Conservation (phyloP, 1,140 invertebrate species). For the Centruroides vittatus region DNA sequence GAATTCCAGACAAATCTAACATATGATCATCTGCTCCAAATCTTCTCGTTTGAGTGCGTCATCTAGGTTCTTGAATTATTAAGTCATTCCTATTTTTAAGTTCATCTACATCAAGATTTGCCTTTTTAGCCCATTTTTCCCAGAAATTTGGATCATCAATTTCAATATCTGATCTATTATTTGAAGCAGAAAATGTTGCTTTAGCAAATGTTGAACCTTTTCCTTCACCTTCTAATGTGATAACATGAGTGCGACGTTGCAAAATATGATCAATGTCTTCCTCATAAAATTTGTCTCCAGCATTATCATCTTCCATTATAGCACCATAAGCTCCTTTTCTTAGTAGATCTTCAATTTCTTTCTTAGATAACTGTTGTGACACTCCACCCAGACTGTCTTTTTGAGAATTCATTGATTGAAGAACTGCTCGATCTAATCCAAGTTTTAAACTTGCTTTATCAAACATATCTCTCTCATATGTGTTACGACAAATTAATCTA, state of each 20-base stretch:
- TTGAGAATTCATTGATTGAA: slow-evolving; percentile 92
- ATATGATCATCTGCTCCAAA: slow-evolving; percentile 83
- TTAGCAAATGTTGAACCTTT: slow-evolving; percentile 96
- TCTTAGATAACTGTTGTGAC: slow-evolving; percentile 67
- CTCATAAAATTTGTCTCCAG: slow-evolving; percentile 98
- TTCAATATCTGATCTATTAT: slow-evolving; percentile 90
- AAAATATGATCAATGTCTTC: slow-evolving; percentile 99
- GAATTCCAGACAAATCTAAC: slow-evolving; percentile 74
- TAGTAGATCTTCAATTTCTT: slow-evolving; percentile 96
- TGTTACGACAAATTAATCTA: slow-evolving; percentile 88
- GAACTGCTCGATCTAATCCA: slow-evolving; percentile 93
- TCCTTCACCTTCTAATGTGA: slow-evolving; percentile 93
- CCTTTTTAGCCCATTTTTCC: slow-evolving; percentile 99
- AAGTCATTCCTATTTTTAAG: slow-evolving; percentile 66
- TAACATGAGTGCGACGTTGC: slow-evolving; percentile 83
- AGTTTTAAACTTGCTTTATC: slow-evolving; percentile 96
- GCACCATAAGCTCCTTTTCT: slow-evolving; percentile 93
- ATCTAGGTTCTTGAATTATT: slow-evolving; percentile 85
- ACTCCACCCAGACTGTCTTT: slow-evolving; percentile 9
- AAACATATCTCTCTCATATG: slow-evolving; percentile 99
- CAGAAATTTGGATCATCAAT: slow-evolving; percentile 99
- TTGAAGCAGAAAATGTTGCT: slow-evolving; percentile 89
- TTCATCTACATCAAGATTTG: slow-evolving; percentile 90
- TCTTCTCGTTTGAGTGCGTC: slow-evolving; percentile 87
- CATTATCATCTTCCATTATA: slow-evolving; percentile 98